Base-by-base conservation (phyloP, 2,888 invertebrate genomes). In the Ligdia adustata region DNA sequence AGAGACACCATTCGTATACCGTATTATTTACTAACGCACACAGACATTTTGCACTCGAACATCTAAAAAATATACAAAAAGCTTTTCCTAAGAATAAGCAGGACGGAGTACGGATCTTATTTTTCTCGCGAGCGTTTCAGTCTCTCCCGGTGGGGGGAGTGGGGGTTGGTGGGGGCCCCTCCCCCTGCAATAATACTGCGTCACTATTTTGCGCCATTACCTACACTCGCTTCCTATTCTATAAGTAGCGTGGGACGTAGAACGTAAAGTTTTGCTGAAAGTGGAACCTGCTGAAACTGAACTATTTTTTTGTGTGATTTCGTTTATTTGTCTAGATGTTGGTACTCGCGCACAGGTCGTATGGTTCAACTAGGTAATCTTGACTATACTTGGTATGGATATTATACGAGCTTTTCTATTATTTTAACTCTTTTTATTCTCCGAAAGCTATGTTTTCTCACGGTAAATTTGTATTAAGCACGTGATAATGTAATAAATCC, bases 141-240 rank as follows among this genome's bases (percentile, higher is more conserved):
- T 86, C 89, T 80, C 89, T 72, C 69, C 75, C 75, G 79, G 73
- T 66, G 72, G 70, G 67, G 64, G 64, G 66, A 57, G 62, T 69
- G 52, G 63, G 55, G 61, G 77, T 77, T 69, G 69, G 74, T 69
- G 79, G 68, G 72, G 60, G 52, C 69, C 55, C 75, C 78, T 68
- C 69, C 87, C 84, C 80, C 82, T 89, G 90, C 89, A 90, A 90
- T 90, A 90, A 91, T 91, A 91, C 90, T 90, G 91, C 91, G 90
- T 90, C 91, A 90, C 90, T 91, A 91, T 91, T 91, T 91, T 91
- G 90, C 90, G 89, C 90, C 90, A 90, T 90, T 90, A 90, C 90
- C 89, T 89, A 90, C 89, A 90, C 90, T 90, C 82, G 87, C 89
- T 89, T 88, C 88, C 86, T 85, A 87, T 89, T 88, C 88, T 88